phyloP scores from a whole-genome alignment of 1,140 invertebrate genomes.

The Drosophila tropicalis region DNA sequence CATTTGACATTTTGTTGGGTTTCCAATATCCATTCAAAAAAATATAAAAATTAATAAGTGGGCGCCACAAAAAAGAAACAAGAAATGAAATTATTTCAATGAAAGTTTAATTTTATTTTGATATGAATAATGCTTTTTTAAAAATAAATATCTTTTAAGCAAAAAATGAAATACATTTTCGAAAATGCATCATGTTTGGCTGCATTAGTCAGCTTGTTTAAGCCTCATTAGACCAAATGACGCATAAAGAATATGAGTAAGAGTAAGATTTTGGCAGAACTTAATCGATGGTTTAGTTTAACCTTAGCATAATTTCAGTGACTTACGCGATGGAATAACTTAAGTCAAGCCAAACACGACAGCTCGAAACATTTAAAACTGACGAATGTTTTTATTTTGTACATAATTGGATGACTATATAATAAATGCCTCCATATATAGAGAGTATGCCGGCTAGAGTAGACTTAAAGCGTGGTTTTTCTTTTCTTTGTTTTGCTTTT shows the following conservation, averaged over 20 bases:
- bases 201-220: too few relatives aligned
- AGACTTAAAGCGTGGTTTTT: conserved; percentile 19
- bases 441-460: background rate
- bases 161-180: background rate
- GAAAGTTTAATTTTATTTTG: conserved; percentile 13
- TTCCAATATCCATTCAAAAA: conserved; percentile 20
- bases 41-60: conserved; percentile 31
- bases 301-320: too few relatives aligned
- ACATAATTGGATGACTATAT: background rate
- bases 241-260: too few relatives aligned
- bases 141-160: too few relatives aligned
- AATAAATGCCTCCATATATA: conserved; percentile 16
- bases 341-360: too few relatives aligned
- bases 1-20: conserved; percentile 69
- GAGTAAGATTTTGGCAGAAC: too few relatives aligned
- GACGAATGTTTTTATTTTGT: too few relatives aligned
- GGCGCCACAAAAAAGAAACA: conserved; percentile 8
- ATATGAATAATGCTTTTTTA: background rate
- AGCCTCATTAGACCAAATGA: too few relatives aligned
- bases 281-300: too few relatives aligned
- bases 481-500: conserved; percentile 3
- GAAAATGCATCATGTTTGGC: too few relatives aligned
- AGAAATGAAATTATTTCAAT: background rate
- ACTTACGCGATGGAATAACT: too few relatives aligned
- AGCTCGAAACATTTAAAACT: too few relatives aligned